Conservation (phyloP, 2,797 vertebrate genomes). For the Betta splendens region DNA sequence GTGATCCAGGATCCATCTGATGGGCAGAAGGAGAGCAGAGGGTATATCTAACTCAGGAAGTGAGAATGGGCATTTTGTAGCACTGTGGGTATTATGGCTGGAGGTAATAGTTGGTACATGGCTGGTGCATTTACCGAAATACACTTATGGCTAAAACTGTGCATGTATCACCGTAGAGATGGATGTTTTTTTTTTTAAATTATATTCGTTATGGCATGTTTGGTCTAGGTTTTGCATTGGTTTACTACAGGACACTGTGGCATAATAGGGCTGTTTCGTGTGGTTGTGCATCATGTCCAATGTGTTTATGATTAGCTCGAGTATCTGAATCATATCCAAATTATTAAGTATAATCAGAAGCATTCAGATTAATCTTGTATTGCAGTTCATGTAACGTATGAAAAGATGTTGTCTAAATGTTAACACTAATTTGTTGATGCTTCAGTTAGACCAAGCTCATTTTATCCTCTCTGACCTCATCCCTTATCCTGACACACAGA, state of each 20-base stretch:
- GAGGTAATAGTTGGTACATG: background rate
- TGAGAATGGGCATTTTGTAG: slow-evolving; percentile 41
- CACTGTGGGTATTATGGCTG: slow-evolving; percentile 12
- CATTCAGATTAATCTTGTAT: too few relatives aligned
- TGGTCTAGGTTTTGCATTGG: too few relatives aligned
- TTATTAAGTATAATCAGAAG: too few relatives aligned
- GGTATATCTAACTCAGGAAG: slow-evolving; percentile 51
- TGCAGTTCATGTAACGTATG: background rate
- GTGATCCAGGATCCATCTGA: slow-evolving; percentile 71
- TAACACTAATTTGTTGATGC: background rate
- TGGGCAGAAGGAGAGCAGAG: slow-evolving; percentile 48
- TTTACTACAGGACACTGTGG: too few relatives aligned
- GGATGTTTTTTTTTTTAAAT: background rate
- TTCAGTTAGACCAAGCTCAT: too few relatives aligned
- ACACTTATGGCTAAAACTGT: background rate
- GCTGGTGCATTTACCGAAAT: background rate
- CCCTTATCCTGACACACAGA: slow-evolving; percentile 19
- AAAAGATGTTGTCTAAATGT: background rate
- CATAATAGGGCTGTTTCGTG: too few relatives aligned
- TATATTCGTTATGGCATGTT: too few relatives aligned
- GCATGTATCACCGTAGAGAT: background rate
- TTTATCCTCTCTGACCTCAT: slow-evolving; percentile 25
- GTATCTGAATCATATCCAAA: background rate
- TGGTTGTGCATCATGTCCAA: too few relatives aligned
- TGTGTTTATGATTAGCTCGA: background rate